These are phyloP conservation scores for Tenthredo scrophulariae DNA, from an alignment of 2,888 invertebrate genomes.

Conservation along the genomic window DNA sequence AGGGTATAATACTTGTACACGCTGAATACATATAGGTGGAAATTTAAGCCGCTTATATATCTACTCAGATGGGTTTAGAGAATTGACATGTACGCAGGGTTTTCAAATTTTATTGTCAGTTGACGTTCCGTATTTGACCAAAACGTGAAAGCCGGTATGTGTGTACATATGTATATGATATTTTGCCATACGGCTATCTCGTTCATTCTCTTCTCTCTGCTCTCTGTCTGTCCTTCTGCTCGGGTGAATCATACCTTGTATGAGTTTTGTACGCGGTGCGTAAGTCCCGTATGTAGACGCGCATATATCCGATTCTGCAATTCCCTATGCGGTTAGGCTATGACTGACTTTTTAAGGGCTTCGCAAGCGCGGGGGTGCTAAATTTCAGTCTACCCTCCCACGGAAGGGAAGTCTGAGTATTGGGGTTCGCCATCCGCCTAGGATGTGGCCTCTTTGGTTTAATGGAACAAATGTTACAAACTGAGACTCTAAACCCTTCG, in stretches of 20 bases:
- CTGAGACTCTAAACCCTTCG: conserved; percentile 50
- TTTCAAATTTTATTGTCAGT: conserved; percentile 30
- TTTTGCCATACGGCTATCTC: conserved; percentile 37
- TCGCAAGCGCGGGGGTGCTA: conserved; percentile 56
- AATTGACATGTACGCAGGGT: not conserved
- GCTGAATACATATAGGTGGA: not conserved
- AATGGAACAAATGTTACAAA: conserved; percentile 72
- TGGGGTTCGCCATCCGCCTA: conserved; percentile 14
- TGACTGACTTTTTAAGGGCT: conserved; percentile 66
- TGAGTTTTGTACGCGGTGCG: conserved; percentile 4
- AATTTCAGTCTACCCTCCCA: conserved; percentile 59
- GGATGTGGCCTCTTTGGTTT: conserved; percentile 64
- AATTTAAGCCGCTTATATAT: not conserved
- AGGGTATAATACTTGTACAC: not conserved
- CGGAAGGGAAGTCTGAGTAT: conserved; percentile 35
- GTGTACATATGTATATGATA: not conserved
- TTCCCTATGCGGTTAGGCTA: conserved; percentile 46
- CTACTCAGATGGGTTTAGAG: not conserved
- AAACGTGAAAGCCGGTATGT: conserved; percentile 31
- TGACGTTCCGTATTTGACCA: conserved; percentile 12
- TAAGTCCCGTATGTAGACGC: conserved; percentile 20
- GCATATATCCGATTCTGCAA: conserved; percentile 43
- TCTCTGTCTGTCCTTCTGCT: conserved; percentile 19
- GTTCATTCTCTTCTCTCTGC: not conserved
- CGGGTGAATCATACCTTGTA: conserved; percentile 30